These are phyloP conservation scores for Lerema accius DNA, from an alignment of 1,140 invertebrate genomes.

Conservation along the genomic window DNA sequence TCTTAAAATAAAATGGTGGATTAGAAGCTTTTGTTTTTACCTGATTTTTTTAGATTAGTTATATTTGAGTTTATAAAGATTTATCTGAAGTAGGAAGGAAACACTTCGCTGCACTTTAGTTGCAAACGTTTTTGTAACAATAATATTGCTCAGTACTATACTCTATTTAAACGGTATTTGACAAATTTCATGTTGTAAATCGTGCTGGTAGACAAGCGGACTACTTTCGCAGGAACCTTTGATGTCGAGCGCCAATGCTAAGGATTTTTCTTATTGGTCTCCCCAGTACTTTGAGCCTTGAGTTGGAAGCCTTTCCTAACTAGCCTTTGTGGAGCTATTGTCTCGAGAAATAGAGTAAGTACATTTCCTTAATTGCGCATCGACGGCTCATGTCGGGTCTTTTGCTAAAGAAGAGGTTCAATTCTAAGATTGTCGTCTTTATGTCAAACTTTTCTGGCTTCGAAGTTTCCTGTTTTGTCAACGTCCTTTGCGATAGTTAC, in stretches of 20 bases:
- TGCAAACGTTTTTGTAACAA: no score
- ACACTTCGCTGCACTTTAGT: no score
- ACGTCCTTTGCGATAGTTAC: no score
- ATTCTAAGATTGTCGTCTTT: not conserved
- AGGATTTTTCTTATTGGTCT: constrained; percentile 25
- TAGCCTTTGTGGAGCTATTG: constrained; percentile 6
- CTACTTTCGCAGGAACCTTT: not conserved
- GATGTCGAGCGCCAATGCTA: constrained; percentile 2
- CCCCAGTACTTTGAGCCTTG: constrained; percentile 9
- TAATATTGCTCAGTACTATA: no score
- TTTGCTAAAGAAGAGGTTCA: not conserved
- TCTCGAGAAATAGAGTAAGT: constrained; percentile 13
- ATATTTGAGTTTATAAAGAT: no score
- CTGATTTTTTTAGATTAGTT: no score
- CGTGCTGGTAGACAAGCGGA: not conserved
- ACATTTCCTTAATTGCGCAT: constrained; percentile 24
- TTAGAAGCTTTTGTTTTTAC: no score
- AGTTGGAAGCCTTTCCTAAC: constrained; percentile 4
- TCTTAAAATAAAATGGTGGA: no score
- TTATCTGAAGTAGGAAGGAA: no score
- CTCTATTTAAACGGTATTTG: not conserved
- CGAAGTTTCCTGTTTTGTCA: not conserved
- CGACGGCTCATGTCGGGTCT: constrained; percentile 17
- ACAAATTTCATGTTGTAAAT: not conserved
- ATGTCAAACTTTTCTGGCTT: not conserved